Conservation (phyloP, 30 jellyfish, hydroid and myxozoan species). For the Turritopsis dohrnii region DNA sequence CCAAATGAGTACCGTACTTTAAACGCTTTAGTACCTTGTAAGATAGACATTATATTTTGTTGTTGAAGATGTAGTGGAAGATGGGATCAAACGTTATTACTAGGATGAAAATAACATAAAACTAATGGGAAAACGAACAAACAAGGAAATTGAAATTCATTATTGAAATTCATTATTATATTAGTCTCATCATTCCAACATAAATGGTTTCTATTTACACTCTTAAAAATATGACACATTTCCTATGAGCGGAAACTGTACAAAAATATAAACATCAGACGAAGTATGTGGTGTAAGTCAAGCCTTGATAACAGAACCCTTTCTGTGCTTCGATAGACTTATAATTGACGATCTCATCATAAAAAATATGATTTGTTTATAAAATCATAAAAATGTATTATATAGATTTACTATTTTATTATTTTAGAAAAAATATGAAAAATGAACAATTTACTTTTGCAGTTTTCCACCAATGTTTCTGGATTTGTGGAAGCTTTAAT, state of each 20-base stretch:
- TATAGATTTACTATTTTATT: neutral
- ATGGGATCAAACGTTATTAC: neutral
- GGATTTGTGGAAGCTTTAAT: neutral
- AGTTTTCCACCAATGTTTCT: neutral
- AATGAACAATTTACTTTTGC: neutral
- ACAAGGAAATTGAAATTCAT: neutral
- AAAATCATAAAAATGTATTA: neutral
- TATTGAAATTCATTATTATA: neutral
- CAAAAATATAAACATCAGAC: neutral
- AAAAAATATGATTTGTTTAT: neutral
- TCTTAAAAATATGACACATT: neutral
- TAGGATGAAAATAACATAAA: too few relatives aligned
- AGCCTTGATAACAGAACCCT: neutral
- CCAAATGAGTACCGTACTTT: conserved; percentile 9
- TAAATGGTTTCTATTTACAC: neutral
- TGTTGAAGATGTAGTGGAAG: neutral
- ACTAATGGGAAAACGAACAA: neutral
- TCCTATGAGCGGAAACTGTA: neutral
- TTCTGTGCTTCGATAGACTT: neutral
- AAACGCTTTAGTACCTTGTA: neutral
- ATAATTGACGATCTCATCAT: neutral
- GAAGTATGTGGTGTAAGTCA: neutral
- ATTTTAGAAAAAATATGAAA: neutral
- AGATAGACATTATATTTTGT: neutral
- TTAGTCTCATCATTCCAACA: neutral